phyloP scores from a whole-genome alignment of 2,113 vertebrate genomes.

The Motacilla alba region DNA sequence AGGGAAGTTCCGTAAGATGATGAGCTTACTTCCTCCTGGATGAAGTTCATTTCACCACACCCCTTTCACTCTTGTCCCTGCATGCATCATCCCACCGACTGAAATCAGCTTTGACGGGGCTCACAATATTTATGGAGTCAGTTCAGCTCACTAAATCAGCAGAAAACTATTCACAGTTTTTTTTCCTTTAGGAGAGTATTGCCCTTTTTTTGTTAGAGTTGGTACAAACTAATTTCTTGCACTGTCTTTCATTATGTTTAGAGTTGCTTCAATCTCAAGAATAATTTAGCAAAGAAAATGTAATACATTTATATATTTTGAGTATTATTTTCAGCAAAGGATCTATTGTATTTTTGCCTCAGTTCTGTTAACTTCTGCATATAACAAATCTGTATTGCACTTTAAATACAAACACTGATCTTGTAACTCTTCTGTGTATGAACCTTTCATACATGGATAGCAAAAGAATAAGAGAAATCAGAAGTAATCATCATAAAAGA shows the following conservation, averaged over 20 bases:
- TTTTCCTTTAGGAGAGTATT: not conserved
- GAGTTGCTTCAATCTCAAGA: not conserved
- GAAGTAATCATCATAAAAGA: not conserved
- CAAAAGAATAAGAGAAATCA: not conserved
- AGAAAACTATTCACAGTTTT: not conserved
- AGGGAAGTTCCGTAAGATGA: not conserved
- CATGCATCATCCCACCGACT: not conserved
- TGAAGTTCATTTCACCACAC: not conserved
- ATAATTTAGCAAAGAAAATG: not conserved
- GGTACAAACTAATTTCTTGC: not conserved
- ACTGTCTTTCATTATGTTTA: not conserved
- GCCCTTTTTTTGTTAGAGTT: not conserved
- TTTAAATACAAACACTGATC: not conserved
- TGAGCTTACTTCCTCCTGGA: not conserved
- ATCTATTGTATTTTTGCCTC: not conserved
- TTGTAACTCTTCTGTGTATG: not conserved
- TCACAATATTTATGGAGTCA: not conserved
- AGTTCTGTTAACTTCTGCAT: not conserved
- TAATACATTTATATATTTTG: not conserved
- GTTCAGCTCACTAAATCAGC: not conserved
- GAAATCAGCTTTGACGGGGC: not conserved
- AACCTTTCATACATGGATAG: not conserved
- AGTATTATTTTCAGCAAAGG: not conserved
- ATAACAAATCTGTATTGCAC: not conserved
- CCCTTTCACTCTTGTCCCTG: not conserved